Evolutionary conservation across 2,797 vertebrate genomes (phyloP).

Genomic region (Neopelma chrysocephalum): DNA sequence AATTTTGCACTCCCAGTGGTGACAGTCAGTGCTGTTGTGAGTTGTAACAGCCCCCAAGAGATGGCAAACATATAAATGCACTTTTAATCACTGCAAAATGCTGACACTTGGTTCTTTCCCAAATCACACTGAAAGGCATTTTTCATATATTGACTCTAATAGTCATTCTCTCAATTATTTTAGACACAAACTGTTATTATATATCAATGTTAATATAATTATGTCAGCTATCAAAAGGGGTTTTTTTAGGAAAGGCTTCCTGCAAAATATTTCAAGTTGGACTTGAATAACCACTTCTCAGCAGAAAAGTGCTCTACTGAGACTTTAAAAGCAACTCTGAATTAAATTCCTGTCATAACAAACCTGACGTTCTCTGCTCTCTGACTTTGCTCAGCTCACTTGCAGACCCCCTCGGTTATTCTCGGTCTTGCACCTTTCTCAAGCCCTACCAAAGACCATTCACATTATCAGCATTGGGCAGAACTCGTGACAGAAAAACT

Average conservation of each 20-base stretch:
- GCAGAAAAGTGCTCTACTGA: background rate
- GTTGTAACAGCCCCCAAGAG: background rate
- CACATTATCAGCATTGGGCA: background rate
- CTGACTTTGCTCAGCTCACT: background rate
- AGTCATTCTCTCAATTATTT: background rate
- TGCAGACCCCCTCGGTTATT: background rate
- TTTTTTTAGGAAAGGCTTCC: background rate
- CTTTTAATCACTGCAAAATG: conserved; percentile 7
- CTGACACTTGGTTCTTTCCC: background rate
- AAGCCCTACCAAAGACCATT: background rate
- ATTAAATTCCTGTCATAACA: conserved; percentile 10
- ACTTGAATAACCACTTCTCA: conserved; percentile 15
- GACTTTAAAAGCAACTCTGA: background rate
- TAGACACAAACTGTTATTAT: background rate
- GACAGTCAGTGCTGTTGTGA: background rate
- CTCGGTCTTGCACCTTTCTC: background rate
- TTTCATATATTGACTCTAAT: background rate
- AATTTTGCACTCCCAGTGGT: background rate
- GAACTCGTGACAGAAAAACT: background rate
- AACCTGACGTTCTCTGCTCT: background rate
- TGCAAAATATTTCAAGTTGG: conserved; percentile 11
- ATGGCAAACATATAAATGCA: background rate
- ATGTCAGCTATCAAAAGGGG: background rate
- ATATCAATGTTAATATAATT: conserved; percentile 19
- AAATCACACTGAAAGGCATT: background rate